Conservation (phyloP, 2,797 vertebrate species). For the Lagocephalus sceleratus region DNA sequence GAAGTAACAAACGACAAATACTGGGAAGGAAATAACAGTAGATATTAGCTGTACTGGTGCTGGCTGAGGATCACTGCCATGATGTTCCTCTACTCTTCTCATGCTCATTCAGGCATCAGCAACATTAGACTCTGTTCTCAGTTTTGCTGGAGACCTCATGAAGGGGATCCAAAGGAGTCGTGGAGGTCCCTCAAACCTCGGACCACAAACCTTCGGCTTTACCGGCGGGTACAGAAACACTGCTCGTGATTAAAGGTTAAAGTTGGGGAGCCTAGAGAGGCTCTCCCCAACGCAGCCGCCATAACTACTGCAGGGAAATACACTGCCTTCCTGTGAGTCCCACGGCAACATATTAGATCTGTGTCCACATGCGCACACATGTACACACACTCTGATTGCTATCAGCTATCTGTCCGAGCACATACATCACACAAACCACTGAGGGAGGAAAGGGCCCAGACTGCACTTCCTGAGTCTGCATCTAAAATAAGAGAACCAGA, state of each 20-base stretch:
- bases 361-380: constrained; percentile 5
- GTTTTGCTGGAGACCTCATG: too few relatives aligned
- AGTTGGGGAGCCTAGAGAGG: constrained; percentile 3
- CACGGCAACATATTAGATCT: constrained; percentile 40
- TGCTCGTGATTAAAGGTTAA: not conserved
- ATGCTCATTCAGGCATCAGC: too few relatives aligned
- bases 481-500: constrained; percentile 2
- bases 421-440: constrained; percentile 16
- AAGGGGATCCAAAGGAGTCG: too few relatives aligned
- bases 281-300: not conserved
- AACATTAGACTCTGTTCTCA: too few relatives aligned
- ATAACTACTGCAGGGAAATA: constrained; percentile 29
- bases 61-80: not conserved
- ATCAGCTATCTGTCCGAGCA: constrained; percentile 41
- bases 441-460: constrained; percentile 32
- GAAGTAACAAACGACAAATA: too few relatives aligned
- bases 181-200: too few relatives aligned
- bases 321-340: constrained; percentile 44
- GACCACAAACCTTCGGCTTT: too few relatives aligned
- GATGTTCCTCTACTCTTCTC: too few relatives aligned
- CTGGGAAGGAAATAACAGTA: not conserved
- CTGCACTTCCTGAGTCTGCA: constrained; percentile 32
- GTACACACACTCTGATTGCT: constrained; percentile 28
- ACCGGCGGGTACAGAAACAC: not conserved
- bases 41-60: not conserved